Evolutionary conservation across 2,113 vertebrate species (phyloP), one percentile per base, ranked within the genome.

Genomic region (Narcine bancroftii): DNA sequence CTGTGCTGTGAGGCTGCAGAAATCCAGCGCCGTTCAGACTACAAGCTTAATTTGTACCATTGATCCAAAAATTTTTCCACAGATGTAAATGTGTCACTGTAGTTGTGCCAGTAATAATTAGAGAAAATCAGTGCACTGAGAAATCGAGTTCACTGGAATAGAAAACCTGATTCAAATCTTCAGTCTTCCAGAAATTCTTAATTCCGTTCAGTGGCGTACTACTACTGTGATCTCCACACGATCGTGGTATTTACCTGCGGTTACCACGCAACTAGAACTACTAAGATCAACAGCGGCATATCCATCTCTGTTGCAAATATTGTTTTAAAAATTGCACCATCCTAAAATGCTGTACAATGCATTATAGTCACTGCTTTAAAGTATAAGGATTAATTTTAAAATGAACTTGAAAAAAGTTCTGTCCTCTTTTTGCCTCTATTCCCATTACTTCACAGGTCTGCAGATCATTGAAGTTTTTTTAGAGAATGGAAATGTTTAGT

Each of bases 41-140:
- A 11, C 4, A 87, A 36, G 33, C 53, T 87, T 36, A 85, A 85
- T 60, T 60, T 85, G 50, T 60, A 60, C 29, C 13, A n/a, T 60
- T 85, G 81, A 85, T 85, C 4, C 50, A 85, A 85, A 83, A 83
- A 83, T 83, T 29, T 87, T 87, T 87, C 53, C 53, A 87, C 15
- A 19, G 15, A n/a, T 24, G 2, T 87, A 87, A 87, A 60, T 87
- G 29, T 39, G 6, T n/a, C 53, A 87, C 15, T n/a, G 81, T 75
- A 36, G 72, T n/a, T 39, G 72, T 47, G 42, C 56, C 53, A 63
- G 36, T 63, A 60, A 63, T 87, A 87, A 39, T 60, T 85, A n/a
- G 19, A 87, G n/a, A 56, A n/a, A 6, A 87, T 60, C 81, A 36
- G 19, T 21, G 19, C 36, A 36, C 13, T n/a, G 17, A 60, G 81